phyloP scores from a whole-genome alignment of 2,888 invertebrate genomes.

The Xestia ashworthii region DNA sequence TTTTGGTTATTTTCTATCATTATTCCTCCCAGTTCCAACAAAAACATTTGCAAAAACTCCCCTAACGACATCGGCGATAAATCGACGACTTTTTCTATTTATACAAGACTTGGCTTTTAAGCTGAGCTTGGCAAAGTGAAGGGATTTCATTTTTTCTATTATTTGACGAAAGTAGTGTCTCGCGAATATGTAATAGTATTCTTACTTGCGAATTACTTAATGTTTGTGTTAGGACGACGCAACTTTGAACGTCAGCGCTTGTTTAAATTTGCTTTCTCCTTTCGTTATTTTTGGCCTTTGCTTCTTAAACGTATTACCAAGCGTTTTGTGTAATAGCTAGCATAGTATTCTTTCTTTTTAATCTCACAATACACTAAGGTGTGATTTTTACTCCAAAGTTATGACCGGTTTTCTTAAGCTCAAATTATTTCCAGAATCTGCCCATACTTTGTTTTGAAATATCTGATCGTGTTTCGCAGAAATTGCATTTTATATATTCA shows the following conservation, averaged over 20 bases:
- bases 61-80: constrained; percentile 71
- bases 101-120: constrained; percentile 79
- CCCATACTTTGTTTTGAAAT: constrained; percentile 18
- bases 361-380: background rate
- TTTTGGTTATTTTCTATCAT: constrained; percentile 61
- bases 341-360: constrained; percentile 9
- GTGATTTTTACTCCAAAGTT: background rate
- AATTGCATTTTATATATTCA: constrained; percentile 53
- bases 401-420: background rate
- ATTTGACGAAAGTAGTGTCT: constrained; percentile 78
- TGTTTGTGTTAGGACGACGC: constrained; percentile 82
- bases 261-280: constrained; percentile 84
- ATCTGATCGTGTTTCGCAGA: constrained; percentile 20
- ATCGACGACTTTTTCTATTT: constrained; percentile 71
- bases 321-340: constrained; percentile 14
- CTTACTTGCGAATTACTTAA: constrained; percentile 82
- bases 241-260: constrained; percentile 80
- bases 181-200: constrained; percentile 81
- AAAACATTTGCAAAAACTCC: constrained; percentile 66
- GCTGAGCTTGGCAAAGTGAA: constrained; percentile 61
- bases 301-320: constrained; percentile 62
- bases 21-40: constrained; percentile 60
- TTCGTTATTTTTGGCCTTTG: constrained; percentile 75
- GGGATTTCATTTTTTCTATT: constrained; percentile 68
- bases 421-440: constrained; percentile 2